Evolutionary conservation across 2,888 invertebrate genomes (phyloP), one percentile per base, ranked within the genome.

Genomic region (Ischnura elegans): DNA sequence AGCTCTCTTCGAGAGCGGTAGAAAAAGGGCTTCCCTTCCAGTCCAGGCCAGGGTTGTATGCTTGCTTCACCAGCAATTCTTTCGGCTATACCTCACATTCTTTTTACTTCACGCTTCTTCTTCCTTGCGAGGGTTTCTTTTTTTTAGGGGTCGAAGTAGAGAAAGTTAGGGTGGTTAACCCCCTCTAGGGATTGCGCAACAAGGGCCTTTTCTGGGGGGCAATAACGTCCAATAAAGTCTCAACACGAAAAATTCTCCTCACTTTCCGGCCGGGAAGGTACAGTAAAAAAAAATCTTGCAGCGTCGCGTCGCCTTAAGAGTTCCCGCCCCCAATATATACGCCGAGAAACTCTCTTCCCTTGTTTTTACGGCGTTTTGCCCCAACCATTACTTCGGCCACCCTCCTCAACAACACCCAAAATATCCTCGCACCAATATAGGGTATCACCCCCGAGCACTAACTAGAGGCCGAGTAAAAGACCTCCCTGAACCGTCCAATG

Each of bases 171-270:
- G 36, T n/a, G 76, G 2, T 36, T 36, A 21, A 21, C 21, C 19
- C 61, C 61, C 25, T 25, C 61, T 6, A 61, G 25, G 61, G 76
- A 76, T 36, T 76, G 76, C 76, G 36, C 76, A 21, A 76, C 36
- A 36, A 76, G 76, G 36, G 36, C 76, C 76, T 29, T 76, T 76
- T 5, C 21, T n/a, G n/a, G 76, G 76, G 36, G 36, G 76, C 29
- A 36, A 76, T 76, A 76, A 76, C 76, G 76, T 36, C 76, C 76
- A 76, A 76, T 76, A 76, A 76, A 76, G 76, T 10, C 76, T 76
- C 29, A 29, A n/a, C 76, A 76, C 25, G 36, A 76, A 76, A 61
- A 76, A 76, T 76, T 76, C 36, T 36, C 76, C 76, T 10, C 29
- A 36, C 13, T 13, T 36, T 36, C 76, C 36, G 36, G 76, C 8